phyloP scores from a whole-genome alignment of 2,797 vertebrate species.

The Platalea minor region DNA sequence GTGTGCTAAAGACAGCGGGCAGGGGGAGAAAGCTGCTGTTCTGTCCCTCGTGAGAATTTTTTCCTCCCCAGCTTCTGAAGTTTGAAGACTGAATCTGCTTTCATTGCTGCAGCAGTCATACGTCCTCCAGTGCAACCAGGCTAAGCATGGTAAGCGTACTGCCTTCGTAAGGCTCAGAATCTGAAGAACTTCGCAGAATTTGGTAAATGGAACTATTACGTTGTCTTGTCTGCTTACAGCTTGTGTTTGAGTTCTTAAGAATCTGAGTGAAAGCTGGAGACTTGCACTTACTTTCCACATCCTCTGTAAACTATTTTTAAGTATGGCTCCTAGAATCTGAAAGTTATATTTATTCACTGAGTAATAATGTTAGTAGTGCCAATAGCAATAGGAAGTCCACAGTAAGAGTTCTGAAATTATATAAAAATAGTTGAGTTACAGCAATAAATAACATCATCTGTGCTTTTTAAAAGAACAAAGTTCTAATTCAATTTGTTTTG shows the following conservation, averaged over 20 bases:
- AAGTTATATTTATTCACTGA: conserved; percentile 21
- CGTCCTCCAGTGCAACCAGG: neutral
- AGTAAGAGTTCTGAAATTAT: neutral
- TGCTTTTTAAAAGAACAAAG: neutral
- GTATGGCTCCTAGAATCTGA: neutral
- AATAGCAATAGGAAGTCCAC: conserved; percentile 22
- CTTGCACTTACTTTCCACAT: neutral
- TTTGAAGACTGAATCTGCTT: neutral
- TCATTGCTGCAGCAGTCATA: neutral
- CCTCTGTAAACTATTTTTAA: neutral
- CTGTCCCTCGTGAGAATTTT: neutral
- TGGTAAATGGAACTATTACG: neutral
- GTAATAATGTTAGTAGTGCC: neutral
- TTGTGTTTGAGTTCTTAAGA: neutral
- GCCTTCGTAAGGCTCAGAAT: neutral
- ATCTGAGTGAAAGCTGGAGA: neutral
- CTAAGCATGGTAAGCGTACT: neutral
- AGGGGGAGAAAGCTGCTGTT: neutral
- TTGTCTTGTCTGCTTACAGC: neutral
- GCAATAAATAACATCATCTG: neutral
- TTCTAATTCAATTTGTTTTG: neutral
- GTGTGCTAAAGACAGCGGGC: neutral
- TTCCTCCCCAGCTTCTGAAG: neutral
- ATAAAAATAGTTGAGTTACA: conserved; percentile 6
- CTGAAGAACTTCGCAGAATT: neutral